Evolutionary conservation across 1,140 invertebrate species (phyloP), one percentile per base, ranked within the genome.

Genomic region (Helicoverpa zea): DNA sequence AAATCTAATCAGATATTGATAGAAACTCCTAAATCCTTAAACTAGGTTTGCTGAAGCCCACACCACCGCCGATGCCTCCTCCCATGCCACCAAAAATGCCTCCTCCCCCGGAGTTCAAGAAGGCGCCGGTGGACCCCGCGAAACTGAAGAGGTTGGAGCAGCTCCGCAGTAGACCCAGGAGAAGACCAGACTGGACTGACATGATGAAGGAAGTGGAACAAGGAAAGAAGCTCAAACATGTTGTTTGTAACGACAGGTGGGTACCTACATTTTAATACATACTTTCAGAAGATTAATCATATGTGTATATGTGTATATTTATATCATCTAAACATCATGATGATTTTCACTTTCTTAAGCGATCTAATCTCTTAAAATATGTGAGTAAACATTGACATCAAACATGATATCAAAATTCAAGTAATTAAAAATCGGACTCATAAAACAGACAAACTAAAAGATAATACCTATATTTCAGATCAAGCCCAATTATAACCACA

Each of bases 171-270:
- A 96, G 97, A 85, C 97, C 98, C 2, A 96, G 98, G 85, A 97
- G 96, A 89, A 95, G 98, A 80, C 98, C 98, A 0, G 98, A 98
- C 87, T 98, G 98, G 98, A 97, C 96, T 14, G 96, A 97, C 80
- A 97, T 98, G 97, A 98, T 98, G 97, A 98, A 98, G 91, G 98
- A 98, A 92, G 97, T 98, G 9, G 98, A 98, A 89, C 96, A 96
- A 81, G 97, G 97, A 63, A 97, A 90, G 86, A 97, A 97, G 90
- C 91, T 98, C 59, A 97, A 96, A 86, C 97, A 98, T 87, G 97
- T 98, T 23, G 96, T 97, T 83, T 98, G 97, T 90, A 98, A 98
- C 90, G 98, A 98, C 90, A 96, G 98, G 93, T 97, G 90, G 83
- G 83, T 70, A 61, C n/a, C n/a, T n/a, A n/a, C 16, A 10, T n/a